Conservation (phyloP, 2,888 invertebrate genomes). For the Gymnoscelis rufifasciata region DNA sequence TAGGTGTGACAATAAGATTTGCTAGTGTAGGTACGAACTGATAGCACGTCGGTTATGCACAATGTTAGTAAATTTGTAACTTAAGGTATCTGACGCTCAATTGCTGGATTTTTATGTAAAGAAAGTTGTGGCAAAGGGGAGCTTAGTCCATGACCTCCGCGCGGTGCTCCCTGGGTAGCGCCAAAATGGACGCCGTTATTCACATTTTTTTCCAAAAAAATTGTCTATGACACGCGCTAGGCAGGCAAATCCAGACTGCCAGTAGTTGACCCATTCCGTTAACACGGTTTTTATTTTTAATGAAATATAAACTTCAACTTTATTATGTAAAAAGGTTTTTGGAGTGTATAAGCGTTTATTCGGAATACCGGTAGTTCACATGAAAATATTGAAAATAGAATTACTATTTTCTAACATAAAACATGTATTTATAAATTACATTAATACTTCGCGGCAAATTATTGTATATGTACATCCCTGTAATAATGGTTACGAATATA, state of each 20-base stretch:
- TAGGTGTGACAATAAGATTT: slow-evolving; percentile 28
- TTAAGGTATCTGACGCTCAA: slow-evolving; percentile 23
- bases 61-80: slow-evolving; percentile 13
- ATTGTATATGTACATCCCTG: slow-evolving; percentile 16
- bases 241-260: slow-evolving; percentile 27
- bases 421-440: slow-evolving; percentile 10
- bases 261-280: slow-evolving; percentile 20
- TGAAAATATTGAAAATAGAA: slow-evolving; percentile 5
- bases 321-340: slow-evolving; percentile 1
- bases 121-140: slow-evolving; percentile 63
- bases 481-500: slow-evolving; percentile 40
- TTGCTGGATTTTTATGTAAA: slow-evolving; percentile 27
- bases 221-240: slow-evolving; percentile 37
- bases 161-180: slow-evolving; percentile 78
- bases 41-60: slow-evolving; percentile 11
- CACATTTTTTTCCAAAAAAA: slow-evolving; percentile 46
- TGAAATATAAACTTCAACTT: slow-evolving; percentile 1
- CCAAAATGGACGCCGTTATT: slow-evolving; percentile 70
- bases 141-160: slow-evolving; percentile 76
- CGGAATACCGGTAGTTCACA: slow-evolving; percentile 2
- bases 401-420: slow-evolving; percentile 6
- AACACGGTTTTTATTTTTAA: slow-evolving; percentile 1
- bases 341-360: slow-evolving; percentile 3
- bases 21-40: slow-evolving; percentile 17
- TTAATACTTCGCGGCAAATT: slow-evolving; percentile 13